Conservation (phyloP, 2,113 vertebrate genomes). For the Peromyscus polionotus region DNA sequence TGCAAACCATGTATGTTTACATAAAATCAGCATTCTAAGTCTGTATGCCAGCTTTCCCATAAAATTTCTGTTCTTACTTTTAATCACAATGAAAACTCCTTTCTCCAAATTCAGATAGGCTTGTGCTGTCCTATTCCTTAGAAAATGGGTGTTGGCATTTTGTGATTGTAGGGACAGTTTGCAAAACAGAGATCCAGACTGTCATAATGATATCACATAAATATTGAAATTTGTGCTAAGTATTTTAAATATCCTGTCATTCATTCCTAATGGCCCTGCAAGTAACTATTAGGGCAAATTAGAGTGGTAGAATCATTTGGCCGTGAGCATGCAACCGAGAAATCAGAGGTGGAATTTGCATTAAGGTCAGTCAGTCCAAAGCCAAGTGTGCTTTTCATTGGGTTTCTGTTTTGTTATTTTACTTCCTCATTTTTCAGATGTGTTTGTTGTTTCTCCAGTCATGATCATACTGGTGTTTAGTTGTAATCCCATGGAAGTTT, state of each 20-base stretch:
- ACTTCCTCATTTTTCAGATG: not conserved
- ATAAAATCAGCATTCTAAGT: not conserved
- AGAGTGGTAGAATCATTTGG: not conserved
- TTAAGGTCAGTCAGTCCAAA: not conserved
- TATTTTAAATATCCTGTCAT: slow-evolving; percentile 22
- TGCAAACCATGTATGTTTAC: not conserved
- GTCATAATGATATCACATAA: not conserved
- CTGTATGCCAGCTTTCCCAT: not conserved
- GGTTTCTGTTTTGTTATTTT: not conserved
- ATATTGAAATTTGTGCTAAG: not conserved
- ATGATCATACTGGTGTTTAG: not conserved
- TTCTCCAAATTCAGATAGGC: not conserved
- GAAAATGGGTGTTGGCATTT: not conserved
- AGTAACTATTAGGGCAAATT: not conserved
- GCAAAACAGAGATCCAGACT: not conserved
- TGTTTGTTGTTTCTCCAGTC: not conserved
- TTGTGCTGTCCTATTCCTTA: not conserved
- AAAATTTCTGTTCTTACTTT: not conserved
- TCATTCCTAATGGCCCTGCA: not conserved
- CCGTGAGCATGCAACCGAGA: not conserved
- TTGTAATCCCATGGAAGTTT: not conserved
- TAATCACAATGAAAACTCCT: not conserved
- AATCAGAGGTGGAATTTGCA: not conserved
- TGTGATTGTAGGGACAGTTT: not conserved
- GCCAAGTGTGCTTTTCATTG: not conserved